These are phyloP conservation scores for Ailurus styani DNA, from an alignment of 2,113 vertebrate species.

Conservation along the genomic window DNA sequence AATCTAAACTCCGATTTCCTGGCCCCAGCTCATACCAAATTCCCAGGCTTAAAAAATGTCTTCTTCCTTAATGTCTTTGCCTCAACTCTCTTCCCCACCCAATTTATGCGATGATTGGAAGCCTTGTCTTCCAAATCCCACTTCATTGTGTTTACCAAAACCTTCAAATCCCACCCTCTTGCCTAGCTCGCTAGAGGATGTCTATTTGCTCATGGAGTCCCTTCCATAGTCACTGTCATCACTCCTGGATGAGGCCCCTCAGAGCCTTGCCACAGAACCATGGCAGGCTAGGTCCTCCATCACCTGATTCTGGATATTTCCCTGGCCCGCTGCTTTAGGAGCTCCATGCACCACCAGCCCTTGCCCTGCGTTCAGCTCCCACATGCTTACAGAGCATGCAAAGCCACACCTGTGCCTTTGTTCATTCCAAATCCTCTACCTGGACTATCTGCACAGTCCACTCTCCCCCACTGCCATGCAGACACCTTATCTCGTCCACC, in stretches of 20 bases:
- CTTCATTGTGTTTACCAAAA: not conserved
- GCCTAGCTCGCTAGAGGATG: not conserved
- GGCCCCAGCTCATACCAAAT: not conserved
- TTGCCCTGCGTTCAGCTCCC: not conserved
- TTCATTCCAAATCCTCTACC: not conserved
- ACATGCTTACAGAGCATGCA: fast-evolving
- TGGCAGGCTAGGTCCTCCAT: not conserved
- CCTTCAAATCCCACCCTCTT: not conserved
- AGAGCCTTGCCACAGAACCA: not conserved
- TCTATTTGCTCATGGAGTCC: not conserved
- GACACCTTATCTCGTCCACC: not conserved
- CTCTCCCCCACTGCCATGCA: not conserved
- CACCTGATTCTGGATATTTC: not conserved
- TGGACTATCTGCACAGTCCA: not conserved
- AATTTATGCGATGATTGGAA: fast-evolving
- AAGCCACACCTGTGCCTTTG: not conserved
- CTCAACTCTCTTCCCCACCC: not conserved
- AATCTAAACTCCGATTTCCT: not conserved
- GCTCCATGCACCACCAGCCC: not conserved
- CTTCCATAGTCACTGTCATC: not conserved
- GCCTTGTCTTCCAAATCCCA: not conserved
- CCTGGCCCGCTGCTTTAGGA: not conserved
- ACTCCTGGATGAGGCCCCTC: not conserved
- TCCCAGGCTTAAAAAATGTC: not conserved
- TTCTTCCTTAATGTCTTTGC: not conserved